Conservation (phyloP, 2,113 vertebrate species). For the Prochilodus magdalenae region DNA sequence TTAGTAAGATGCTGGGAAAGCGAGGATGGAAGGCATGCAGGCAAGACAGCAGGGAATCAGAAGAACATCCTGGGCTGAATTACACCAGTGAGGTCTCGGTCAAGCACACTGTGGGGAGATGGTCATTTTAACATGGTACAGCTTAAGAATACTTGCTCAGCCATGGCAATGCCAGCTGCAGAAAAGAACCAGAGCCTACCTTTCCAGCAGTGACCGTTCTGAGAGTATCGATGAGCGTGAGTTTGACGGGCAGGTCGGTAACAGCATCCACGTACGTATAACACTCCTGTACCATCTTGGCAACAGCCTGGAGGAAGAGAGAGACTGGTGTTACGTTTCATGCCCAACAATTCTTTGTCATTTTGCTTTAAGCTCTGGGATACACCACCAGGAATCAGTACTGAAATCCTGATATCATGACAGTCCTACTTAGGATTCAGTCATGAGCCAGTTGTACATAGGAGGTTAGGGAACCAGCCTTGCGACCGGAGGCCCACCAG, state of each 20-base stretch:
- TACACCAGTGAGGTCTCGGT: background rate
- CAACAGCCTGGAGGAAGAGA: constrained; percentile 85
- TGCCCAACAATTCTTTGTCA: too few species aligned
- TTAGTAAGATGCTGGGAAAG: background rate
- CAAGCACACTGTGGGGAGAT: too few species aligned
- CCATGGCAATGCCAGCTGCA: background rate
- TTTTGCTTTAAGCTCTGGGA: too few species aligned
- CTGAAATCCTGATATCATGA: too few species aligned
- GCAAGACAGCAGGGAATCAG: background rate
- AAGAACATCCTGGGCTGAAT: background rate
- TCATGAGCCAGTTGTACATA: too few species aligned
- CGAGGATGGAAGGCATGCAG: background rate
- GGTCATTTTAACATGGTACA: too few species aligned
- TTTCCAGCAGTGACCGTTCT: constrained; percentile 97
- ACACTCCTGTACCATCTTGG: constrained; percentile 99
- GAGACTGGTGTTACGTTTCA: background rate
- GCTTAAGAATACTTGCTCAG: too few species aligned
- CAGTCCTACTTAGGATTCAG: too few species aligned
- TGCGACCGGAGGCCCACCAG: too few species aligned
- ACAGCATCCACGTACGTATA: constrained; percentile 92
- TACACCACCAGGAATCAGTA: too few species aligned
- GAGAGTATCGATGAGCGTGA: constrained; percentile 94
- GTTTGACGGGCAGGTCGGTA: constrained; percentile 90
- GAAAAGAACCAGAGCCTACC: constrained; percentile 67
- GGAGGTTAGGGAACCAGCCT: too few species aligned